Evolutionary conservation across 2,888 invertebrate species (phyloP).

Genomic region (Eristalis tenax): DNA sequence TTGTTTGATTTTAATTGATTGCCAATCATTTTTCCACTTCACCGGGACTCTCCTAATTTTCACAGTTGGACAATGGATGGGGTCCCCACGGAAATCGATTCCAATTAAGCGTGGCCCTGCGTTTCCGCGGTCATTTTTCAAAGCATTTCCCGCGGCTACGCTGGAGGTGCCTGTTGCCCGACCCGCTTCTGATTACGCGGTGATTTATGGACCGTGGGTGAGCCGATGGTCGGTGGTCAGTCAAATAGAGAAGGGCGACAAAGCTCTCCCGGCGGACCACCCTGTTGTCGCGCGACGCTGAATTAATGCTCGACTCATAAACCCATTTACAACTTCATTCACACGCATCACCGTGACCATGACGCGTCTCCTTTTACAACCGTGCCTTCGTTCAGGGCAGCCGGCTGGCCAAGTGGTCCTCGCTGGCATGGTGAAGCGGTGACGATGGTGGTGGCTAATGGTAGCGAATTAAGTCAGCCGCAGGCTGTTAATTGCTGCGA

Average conservation of each 20-base stretch:
- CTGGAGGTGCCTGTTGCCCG: conserved; percentile 21
- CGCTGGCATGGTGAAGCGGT: not conserved
- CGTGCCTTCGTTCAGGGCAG: conserved; percentile 16
- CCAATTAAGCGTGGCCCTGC: conserved; percentile 53
- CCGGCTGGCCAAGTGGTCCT: not conserved
- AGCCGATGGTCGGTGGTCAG: not conserved
- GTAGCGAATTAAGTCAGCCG: conserved; percentile 72
- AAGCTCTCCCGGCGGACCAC: conserved; percentile 55
- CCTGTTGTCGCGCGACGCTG: conserved; percentile 33
- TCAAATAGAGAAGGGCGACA: conserved; percentile 55
- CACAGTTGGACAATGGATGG: conserved; percentile 66
- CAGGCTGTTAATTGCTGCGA: conserved; percentile 71
- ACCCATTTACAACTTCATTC: conserved; percentile 71
- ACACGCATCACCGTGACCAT: conserved; percentile 63
- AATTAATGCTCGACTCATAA: conserved; percentile 65
- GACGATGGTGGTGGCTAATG: conserved; percentile 63
- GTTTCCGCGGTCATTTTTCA: conserved; percentile 69
- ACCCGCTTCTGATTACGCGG: conserved; percentile 47
- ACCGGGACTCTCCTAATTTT: conserved; percentile 70
- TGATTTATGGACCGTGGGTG: conserved; percentile 66
- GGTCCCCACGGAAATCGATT: conserved; percentile 63
- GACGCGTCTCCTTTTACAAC: conserved; percentile 60
- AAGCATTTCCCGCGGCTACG: conserved; percentile 30
- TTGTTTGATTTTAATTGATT: conserved; percentile 65
- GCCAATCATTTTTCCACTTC: conserved; percentile 70